Percentiles rank a stretch among this genome's conserved stretches.
Conservation (phyloP, 2,888 invertebrate genomes). For the Piscicola geometra region DNA sequence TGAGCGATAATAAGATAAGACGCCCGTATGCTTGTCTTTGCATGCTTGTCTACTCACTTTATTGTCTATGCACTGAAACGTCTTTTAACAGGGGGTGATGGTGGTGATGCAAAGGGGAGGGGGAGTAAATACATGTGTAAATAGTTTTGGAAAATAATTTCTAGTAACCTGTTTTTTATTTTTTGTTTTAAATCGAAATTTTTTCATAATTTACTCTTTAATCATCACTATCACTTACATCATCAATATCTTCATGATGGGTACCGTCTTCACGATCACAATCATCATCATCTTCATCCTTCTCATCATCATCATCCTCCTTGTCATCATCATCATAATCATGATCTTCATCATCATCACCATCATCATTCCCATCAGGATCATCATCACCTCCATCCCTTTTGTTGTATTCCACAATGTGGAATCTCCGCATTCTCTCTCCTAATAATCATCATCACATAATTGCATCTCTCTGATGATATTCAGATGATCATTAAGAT, state of each 20-base stretch:
- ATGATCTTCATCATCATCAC: background rate
- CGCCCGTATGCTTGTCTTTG: slow-evolving; percentile 11
- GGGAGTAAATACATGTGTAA: too few species aligned
- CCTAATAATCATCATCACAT: background rate
- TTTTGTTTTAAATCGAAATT: background rate
- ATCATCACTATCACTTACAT: slow-evolving; percentile 9
- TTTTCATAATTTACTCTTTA: background rate
- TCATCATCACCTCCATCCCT: slow-evolving; percentile 15
- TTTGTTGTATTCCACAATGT: background rate
- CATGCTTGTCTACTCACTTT: background rate
- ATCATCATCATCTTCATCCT: background rate
- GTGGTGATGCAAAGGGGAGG: too few species aligned
- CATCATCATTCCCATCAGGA: background rate
- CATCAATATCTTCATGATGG: background rate
- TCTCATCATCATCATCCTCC: background rate
- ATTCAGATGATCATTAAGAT: slow-evolving; percentile 5
- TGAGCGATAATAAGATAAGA: slow-evolving; percentile 7
- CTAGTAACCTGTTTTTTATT: too few species aligned
- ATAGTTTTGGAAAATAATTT: too few species aligned
- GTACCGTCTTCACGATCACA: background rate
- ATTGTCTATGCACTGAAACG: background rate
- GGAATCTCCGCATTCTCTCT: background rate
- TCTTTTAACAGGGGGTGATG: background rate
- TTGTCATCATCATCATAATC: slow-evolving; percentile 7
- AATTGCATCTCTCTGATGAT: slow-evolving; percentile 1